Evolutionary conservation across 2,888 invertebrate species (phyloP).

Genomic region (Caenorhabditis virilis): DNA sequence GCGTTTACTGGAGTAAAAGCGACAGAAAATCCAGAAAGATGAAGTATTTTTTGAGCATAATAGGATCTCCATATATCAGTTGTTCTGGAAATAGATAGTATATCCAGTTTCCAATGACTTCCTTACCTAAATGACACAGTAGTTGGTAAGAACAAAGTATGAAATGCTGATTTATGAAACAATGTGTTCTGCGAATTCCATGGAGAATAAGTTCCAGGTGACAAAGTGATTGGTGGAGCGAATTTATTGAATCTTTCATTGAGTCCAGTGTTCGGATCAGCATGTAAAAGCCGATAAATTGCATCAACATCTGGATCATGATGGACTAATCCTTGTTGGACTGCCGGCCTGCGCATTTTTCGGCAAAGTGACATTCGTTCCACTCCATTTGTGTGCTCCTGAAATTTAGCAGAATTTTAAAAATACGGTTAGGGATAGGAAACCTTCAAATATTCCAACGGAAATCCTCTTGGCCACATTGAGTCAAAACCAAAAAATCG

Average conservation of each 20-base stretch:
- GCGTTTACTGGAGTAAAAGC: slow-evolving; percentile 48
- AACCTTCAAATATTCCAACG: slow-evolving; percentile 32
- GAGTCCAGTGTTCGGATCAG: slow-evolving; percentile 25
- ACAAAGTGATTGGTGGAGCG: slow-evolving; percentile 42
- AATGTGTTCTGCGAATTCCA: too few species aligned
- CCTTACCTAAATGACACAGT: slow-evolving; percentile 49
- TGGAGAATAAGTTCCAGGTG: slow-evolving; percentile 41
- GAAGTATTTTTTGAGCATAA: slow-evolving; percentile 45
- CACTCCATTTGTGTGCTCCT: too few species aligned
- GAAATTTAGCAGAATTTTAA: too few species aligned
- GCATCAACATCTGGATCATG: slow-evolving; percentile 51
- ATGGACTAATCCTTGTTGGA: slow-evolving; percentile 50
- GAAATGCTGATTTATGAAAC: slow-evolving; percentile 47
- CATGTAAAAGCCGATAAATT: slow-evolving; percentile 44
- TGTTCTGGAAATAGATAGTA: too few species aligned
- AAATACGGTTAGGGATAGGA: too few species aligned
- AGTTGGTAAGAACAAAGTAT: slow-evolving; percentile 47
- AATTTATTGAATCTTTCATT: slow-evolving; percentile 38
- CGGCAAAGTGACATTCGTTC: slow-evolving; percentile 25
- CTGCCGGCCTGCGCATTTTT: slow-evolving; percentile 31
- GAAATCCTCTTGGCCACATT: slow-evolving; percentile 53
- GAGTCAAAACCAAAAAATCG: slow-evolving; percentile 35
- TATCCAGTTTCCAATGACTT: too few species aligned
- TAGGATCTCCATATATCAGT: slow-evolving; percentile 53
- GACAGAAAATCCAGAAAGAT: slow-evolving; percentile 39